phyloP scores from a whole-genome alignment of 1,140 invertebrate genomes.

The Xylocopa sonorina region DNA sequence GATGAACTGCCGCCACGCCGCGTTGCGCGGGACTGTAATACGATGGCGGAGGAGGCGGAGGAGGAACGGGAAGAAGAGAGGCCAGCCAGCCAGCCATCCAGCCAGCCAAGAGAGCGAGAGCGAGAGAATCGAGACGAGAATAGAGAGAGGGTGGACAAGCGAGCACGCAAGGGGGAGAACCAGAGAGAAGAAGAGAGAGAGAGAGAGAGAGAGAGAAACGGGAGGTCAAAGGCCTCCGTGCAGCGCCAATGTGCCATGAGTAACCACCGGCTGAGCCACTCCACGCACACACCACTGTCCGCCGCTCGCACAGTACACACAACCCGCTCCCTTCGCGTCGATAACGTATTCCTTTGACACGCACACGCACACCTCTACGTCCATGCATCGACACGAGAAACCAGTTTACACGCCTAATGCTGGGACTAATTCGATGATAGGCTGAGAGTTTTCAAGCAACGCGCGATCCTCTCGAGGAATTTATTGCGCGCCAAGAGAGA shows the following conservation, averaged over 20 bases:
- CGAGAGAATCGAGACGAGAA: slow-evolving; percentile 46
- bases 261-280: slow-evolving; percentile 74
- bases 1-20: slow-evolving; percentile 41
- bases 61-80: slow-evolving; percentile 18
- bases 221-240: slow-evolving; percentile 81
- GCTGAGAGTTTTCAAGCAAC: background rate
- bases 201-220: slow-evolving; percentile 56
- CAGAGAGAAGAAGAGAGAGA: slow-evolving; percentile 49
- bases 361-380: slow-evolving; percentile 1
- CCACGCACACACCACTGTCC: slow-evolving; percentile 55
- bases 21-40: slow-evolving; percentile 10
- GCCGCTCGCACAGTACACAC: slow-evolving; percentile 44
- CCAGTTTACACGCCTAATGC: slow-evolving; percentile 18
- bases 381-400: slow-evolving; percentile 33
- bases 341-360: slow-evolving; percentile 74
- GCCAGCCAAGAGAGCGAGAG: slow-evolving; percentile 13
- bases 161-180: slow-evolving; percentile 60
- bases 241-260: slow-evolving; percentile 76
- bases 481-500: background rate
- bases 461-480: background rate
- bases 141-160: slow-evolving; percentile 49
- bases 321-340: slow-evolving; percentile 57
- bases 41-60: background rate
- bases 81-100: background rate
- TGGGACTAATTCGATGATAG: slow-evolving; percentile 14